These are phyloP conservation scores for Anser cygnoides DNA, from an alignment of 2,113 vertebrate species.

Conservation along the genomic window DNA sequence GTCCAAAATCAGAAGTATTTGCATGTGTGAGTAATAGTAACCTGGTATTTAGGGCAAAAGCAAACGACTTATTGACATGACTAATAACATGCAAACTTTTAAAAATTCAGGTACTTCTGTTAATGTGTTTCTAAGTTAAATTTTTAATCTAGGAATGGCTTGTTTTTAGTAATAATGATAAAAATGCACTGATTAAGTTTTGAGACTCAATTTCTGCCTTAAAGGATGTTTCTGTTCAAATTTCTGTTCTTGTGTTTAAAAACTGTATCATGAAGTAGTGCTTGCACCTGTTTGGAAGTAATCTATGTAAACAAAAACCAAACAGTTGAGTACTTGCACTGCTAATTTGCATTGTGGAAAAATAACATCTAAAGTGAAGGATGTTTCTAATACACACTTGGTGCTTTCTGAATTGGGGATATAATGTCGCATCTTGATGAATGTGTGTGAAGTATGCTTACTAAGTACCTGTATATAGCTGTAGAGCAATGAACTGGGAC, in stretches of 20 bases:
- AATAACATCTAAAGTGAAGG: conserved; percentile 29
- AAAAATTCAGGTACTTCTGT: conserved; percentile 27
- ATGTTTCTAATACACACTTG: conserved; percentile 13
- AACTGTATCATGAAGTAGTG: not conserved
- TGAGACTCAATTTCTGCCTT: conserved; percentile 40
- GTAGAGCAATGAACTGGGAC: not conserved
- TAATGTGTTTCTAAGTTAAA: not conserved
- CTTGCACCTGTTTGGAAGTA: not conserved
- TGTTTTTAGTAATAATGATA: conserved; percentile 38
- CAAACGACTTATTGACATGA: not conserved
- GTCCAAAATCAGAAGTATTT: not conserved
- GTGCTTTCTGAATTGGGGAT: conserved; percentile 50
- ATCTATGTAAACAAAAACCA: not conserved
- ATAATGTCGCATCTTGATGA: conserved; percentile 26
- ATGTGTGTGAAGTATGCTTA: conserved; percentile 31
- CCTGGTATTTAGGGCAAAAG: conserved; percentile 32
- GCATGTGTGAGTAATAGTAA: conserved; percentile 21
- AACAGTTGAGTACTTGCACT: not conserved
- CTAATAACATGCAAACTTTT: not conserved
- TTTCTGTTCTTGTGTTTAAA: conserved; percentile 35
- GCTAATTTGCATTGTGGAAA: not conserved
- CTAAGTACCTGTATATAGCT: not conserved
- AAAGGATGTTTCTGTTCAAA: not conserved
- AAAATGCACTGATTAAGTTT: conserved; percentile 56
- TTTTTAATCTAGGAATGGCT: conserved; percentile 5